A percentile compares a stretch with the other conserved stretches of the same genome.
These are phyloP conservation scores for Zingel zingel DNA, from an alignment of 2,113 vertebrate species.

Conservation along the genomic window DNA sequence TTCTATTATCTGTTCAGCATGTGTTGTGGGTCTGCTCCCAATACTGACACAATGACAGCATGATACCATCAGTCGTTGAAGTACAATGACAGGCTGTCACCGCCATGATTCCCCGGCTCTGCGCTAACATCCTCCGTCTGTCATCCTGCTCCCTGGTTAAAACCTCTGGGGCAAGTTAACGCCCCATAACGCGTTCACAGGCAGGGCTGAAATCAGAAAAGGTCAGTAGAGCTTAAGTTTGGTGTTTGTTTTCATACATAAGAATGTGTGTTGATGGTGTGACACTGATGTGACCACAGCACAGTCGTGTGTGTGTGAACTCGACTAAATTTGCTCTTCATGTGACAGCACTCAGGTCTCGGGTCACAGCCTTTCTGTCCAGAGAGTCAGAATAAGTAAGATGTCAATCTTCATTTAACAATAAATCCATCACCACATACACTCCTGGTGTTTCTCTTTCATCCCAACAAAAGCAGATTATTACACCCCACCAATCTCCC, in stretches of 20 bases:
- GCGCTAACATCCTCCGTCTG: conserved; percentile 52
- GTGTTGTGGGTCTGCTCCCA: conserved; percentile 65
- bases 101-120: conserved; percentile 12
- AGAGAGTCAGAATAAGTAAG: conserved; percentile 33
- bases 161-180: conserved; percentile 27
- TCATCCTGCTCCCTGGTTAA: conserved; percentile 12
- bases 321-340: neutral
- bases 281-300: neutral
- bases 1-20: conserved; percentile 60
- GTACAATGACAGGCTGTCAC: conserved; percentile 76
- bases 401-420: conserved; percentile 54
- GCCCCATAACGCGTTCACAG: neutral
- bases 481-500: conserved; percentile 12
- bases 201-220: neutral
- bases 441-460: neutral
- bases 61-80: conserved; percentile 50
- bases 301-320: neutral
- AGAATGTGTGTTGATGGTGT: neutral
- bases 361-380: conserved; percentile 26
- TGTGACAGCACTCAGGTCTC: conserved; percentile 14
- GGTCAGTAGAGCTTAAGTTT: neutral
- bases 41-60: conserved; percentile 59
- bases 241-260: conserved; percentile 15
- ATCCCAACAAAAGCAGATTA: conserved; percentile 28
- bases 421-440: conserved; percentile 48